phyloP scores from a whole-genome alignment of 2,113 vertebrate species.

The Tetrao urogallus region DNA sequence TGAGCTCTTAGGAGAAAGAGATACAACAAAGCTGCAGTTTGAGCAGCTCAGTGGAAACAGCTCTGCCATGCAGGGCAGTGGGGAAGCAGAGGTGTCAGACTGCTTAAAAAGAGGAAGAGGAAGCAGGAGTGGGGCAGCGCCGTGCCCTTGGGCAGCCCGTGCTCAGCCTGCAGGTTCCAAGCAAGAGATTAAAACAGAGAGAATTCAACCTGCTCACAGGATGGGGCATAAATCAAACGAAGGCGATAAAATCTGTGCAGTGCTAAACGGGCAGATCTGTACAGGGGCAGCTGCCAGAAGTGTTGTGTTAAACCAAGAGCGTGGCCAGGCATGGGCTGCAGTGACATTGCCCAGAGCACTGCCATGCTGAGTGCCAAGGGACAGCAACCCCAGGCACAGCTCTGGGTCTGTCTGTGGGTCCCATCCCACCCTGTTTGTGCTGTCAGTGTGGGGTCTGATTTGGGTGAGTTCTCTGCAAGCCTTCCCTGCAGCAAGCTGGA shows the following conservation, averaged over 20 bases:
- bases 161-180: neutral
- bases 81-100: neutral
- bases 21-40: neutral
- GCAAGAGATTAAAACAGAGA: neutral
- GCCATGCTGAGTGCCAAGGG: too few species aligned
- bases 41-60: neutral
- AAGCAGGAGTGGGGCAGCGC: neutral
- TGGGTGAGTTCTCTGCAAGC: neutral
- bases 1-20: neutral
- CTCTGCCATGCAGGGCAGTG: neutral
- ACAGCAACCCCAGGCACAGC: too few species aligned
- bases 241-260: neutral
- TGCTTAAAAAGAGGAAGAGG: neutral
- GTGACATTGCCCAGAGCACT: too few species aligned
- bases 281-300: neutral
- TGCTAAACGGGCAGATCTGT: neutral
- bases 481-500: neutral
- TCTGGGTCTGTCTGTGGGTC: too few species aligned
- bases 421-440: too few species aligned
- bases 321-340: too few species aligned
- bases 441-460: too few species aligned
- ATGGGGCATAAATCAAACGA: neutral
- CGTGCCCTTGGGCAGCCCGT: neutral
- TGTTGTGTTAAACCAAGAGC: neutral
- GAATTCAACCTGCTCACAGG: neutral